A percentile compares a stretch with the other conserved stretches of the same genome.
These are phyloP conservation scores for Deilephila porcellus DNA, from an alignment of 2,888 invertebrate genomes.

Conservation along the genomic window DNA sequence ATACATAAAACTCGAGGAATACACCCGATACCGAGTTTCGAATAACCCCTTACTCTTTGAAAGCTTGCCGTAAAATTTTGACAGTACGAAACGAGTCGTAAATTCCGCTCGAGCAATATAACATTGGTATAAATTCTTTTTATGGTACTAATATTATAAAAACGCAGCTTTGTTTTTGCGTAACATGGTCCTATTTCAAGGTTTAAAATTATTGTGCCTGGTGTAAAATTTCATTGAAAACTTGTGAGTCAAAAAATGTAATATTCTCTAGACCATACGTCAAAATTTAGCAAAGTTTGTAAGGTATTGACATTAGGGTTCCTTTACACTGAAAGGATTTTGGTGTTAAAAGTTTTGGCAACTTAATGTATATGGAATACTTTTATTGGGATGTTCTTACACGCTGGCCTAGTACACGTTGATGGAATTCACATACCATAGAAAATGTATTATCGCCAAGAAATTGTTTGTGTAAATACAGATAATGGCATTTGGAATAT, in stretches of 20 bases:
- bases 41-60: slow-evolving; percentile 43
- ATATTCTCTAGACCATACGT: too few relatives aligned
- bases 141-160: slow-evolving; percentile 35
- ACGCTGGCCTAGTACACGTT: too few relatives aligned
- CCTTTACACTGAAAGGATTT: too few relatives aligned
- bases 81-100: slow-evolving; percentile 70
- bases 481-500: too few relatives aligned
- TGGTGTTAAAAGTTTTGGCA: too few relatives aligned
- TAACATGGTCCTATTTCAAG: background rate
- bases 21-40: slow-evolving; percentile 20
- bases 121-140: slow-evolving; percentile 57
- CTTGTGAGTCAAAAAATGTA: background rate
- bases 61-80: slow-evolving; percentile 75
- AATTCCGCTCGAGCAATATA: slow-evolving; percentile 62
- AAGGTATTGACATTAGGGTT: too few relatives aligned
- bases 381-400: too few relatives aligned
- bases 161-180: slow-evolving; percentile 45
- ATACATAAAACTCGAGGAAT: slow-evolving; percentile 13
- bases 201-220: background rate
- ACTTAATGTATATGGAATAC: too few relatives aligned
- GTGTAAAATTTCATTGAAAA: background rate
- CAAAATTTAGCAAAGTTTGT: too few relatives aligned
- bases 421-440: too few relatives aligned
- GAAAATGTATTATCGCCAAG: too few relatives aligned
- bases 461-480: too few relatives aligned